phyloP scores from a whole-genome alignment of 2,113 vertebrate species.

The Silurus asotus region DNA sequence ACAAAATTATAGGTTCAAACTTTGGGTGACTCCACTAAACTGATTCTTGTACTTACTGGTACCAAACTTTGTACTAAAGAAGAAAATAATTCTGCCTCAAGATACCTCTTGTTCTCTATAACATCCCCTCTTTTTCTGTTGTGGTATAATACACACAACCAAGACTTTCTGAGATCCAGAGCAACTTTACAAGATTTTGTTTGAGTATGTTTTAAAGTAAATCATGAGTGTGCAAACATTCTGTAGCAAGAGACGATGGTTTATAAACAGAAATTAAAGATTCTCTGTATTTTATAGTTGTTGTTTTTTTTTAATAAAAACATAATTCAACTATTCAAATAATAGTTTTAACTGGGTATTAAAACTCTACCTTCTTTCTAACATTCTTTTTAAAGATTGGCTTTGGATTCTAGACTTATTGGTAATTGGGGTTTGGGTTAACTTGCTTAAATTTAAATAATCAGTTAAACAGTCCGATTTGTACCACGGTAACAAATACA shows the following conservation, averaged over 20 bases:
- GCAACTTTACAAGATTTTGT: not conserved
- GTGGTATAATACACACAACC: not conserved
- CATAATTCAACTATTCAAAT: not conserved
- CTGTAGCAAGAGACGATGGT: not conserved
- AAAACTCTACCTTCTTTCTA: not conserved
- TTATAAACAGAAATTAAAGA: not conserved
- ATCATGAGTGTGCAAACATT: not conserved
- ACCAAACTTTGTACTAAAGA: not conserved
- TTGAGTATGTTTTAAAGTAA: not conserved
- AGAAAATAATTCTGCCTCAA: not conserved
- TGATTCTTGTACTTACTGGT: not conserved
- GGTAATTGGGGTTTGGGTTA: not conserved
- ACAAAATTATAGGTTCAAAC: not conserved
- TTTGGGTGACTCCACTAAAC: not conserved
- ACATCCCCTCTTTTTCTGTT: too few relatives aligned
- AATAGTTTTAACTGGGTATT: not conserved
- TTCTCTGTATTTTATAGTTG: too few relatives aligned
- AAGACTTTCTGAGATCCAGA: not conserved
- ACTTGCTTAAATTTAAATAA: not conserved
- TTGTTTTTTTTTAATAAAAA: not conserved
- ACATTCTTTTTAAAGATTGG: not conserved
- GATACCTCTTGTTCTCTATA: not conserved
- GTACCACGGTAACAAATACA: not conserved
- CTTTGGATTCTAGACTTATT: not conserved
- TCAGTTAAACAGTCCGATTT: not conserved